phyloP scores from a whole-genome alignment of 1,140 invertebrate genomes.

The Gonatopus flavifemur region DNA sequence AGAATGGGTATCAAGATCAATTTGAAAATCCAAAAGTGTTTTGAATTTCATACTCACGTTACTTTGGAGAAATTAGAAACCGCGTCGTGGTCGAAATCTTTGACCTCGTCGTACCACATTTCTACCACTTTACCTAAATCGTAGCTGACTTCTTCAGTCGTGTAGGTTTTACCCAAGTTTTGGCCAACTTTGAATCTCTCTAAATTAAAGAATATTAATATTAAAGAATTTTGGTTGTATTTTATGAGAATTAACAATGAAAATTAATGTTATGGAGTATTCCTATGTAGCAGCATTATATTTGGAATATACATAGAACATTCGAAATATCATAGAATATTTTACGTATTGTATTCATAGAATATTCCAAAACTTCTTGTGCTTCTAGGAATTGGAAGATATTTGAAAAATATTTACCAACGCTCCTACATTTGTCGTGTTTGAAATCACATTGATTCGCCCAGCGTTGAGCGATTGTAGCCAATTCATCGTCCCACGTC shows the following conservation, averaged over 20 bases:
- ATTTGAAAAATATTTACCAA: slow-evolving; percentile 4
- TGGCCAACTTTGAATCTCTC: slow-evolving; percentile 27
- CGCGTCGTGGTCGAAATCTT: neutral
- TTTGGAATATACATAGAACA: too few relatives aligned
- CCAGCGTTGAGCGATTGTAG: slow-evolving; percentile 29
- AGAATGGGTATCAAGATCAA: too few relatives aligned
- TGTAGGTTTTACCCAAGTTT: slow-evolving; percentile 20
- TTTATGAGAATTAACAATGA: too few relatives aligned
- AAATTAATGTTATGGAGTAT: too few relatives aligned
- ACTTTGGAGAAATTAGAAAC: neutral
- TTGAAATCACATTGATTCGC: slow-evolving; percentile 26
- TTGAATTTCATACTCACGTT: slow-evolving; percentile 5
- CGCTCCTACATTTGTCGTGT: slow-evolving; percentile 22
- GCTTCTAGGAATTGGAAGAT: neutral
- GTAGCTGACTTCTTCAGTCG: neutral
- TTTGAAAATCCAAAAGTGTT: neutral
- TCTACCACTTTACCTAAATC: slow-evolving; percentile 3
- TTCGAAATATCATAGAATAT: too few relatives aligned
- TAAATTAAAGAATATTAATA: slow-evolving; percentile 3
- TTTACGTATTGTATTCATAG: too few relatives aligned
- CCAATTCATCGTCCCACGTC: slow-evolving; percentile 29
- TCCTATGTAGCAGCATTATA: too few relatives aligned
- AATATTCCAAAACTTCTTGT: too few relatives aligned
- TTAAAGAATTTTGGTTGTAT: too few relatives aligned
- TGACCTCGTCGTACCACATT: slow-evolving; percentile 32